A percentile compares a stretch with the other conserved stretches of the same genome.
phyloP scores from a whole-genome alignment of 1,140 invertebrate species.

The Aphelenchoides fujianensis region DNA sequence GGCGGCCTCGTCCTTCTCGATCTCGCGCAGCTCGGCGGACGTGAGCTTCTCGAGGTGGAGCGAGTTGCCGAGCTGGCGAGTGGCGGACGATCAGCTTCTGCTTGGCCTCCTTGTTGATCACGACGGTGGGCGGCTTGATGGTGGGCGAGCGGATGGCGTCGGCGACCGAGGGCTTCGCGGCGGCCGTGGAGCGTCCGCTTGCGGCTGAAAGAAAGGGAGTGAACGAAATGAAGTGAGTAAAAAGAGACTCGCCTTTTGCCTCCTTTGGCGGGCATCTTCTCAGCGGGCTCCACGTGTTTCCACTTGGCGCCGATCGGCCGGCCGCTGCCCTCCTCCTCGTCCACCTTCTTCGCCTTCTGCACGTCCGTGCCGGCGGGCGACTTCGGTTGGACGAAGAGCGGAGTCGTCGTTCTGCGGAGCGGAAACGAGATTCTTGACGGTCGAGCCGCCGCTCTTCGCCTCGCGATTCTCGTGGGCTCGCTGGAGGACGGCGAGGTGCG shows the following conservation, averaged over 20 bases:
- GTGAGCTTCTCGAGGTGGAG: conserved; percentile 4
- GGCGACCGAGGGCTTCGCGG: background rate
- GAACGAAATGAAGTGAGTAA: too few species aligned
- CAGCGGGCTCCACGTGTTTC: background rate
- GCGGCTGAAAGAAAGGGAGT: too few species aligned
- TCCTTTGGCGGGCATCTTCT: too few species aligned
- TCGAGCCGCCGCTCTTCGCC: too few species aligned
- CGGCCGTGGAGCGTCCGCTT: too few species aligned
- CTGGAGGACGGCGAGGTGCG: background rate
- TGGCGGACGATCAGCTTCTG: conserved; percentile 16
- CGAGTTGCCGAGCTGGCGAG: background rate
- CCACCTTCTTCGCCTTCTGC: background rate
- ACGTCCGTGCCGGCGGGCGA: background rate
- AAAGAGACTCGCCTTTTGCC: too few species aligned
- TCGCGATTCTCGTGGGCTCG: conserved; percentile 3
- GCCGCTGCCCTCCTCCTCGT: background rate
- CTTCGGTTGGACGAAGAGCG: background rate
- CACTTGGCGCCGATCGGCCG: background rate
- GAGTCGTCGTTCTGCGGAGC: background rate
- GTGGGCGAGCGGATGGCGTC: background rate
- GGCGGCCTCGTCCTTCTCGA: background rate
- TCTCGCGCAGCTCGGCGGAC: conserved; percentile 1
- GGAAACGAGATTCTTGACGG: background rate
- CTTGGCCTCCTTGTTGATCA: background rate
- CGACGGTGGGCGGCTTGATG: conserved; percentile 15